Conservation (phyloP, 2,113 vertebrate genomes). For the Sisor rabdophorus region DNA sequence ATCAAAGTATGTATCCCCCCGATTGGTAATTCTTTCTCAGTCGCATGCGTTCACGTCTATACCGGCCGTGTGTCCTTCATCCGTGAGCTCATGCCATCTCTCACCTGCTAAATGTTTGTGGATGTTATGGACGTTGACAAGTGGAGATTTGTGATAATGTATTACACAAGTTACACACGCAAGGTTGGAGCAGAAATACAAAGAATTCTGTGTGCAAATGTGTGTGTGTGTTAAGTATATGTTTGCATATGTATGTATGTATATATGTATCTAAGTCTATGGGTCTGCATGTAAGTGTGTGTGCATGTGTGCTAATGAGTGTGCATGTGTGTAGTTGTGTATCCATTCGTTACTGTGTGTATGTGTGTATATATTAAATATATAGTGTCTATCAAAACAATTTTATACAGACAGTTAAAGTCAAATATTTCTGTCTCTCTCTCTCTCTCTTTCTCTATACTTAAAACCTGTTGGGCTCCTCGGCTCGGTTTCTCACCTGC, state of each 20-base stretch:
- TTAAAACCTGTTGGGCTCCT: not conserved
- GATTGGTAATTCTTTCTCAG: slow-evolving; percentile 61
- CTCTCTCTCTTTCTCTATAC: too few relatives aligned
- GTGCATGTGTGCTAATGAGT: too few relatives aligned
- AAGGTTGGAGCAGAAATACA: not conserved
- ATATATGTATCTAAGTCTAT: too few relatives aligned
- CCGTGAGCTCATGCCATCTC: slow-evolving; percentile 22
- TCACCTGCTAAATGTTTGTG: slow-evolving; percentile 10
- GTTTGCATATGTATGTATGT: too few relatives aligned
- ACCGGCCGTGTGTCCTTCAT: slow-evolving; percentile 14
- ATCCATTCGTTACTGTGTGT: too few relatives aligned
- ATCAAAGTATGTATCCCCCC: slow-evolving; percentile 76
- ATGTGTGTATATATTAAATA: too few relatives aligned
- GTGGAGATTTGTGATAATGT: not conserved
- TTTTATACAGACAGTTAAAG: too few relatives aligned
- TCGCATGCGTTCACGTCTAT: slow-evolving; percentile 45
- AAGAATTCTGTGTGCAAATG: not conserved
- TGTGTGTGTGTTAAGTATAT: too few relatives aligned
- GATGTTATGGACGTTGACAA: not conserved
- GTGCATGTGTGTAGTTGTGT: too few relatives aligned
- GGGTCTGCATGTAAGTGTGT: too few relatives aligned
- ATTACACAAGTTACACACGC: not conserved
- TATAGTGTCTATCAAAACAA: too few relatives aligned
- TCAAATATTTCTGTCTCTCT: too few relatives aligned
- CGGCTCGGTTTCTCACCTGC: not conserved